phyloP scores from a whole-genome alignment of 2,888 invertebrate genomes.

The Callyntrura sp. region DNA sequence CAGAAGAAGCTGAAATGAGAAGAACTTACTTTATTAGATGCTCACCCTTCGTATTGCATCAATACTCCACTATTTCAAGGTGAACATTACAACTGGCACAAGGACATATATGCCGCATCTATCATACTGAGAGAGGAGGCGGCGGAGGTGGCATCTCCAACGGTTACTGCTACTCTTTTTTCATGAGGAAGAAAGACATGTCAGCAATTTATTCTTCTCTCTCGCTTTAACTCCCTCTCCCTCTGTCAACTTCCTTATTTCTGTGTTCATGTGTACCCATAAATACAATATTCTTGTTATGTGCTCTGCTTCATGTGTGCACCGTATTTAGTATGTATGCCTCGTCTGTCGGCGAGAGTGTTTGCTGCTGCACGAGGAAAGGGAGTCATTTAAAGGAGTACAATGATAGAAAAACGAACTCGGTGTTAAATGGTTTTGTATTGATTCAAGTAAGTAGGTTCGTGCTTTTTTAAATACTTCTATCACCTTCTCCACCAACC shows the following conservation, averaged over 20 bases:
- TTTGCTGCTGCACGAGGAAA: background rate
- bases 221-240: background rate
- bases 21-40: conserved; percentile 44
- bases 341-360: background rate
- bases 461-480: conserved; percentile 43
- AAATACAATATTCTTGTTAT: conserved; percentile 1
- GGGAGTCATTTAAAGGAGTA: background rate
- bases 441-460: conserved; percentile 41
- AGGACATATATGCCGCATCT: conserved; percentile 47
- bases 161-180: background rate
- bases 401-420: conserved; percentile 11
- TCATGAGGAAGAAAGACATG: conserved; percentile 36
- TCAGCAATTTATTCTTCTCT: conserved; percentile 58
- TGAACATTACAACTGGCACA: conserved; percentile 49
- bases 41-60: conserved; percentile 36
- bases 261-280: background rate
- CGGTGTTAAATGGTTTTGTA: conserved; percentile 41
- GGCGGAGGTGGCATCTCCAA: background rate
- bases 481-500: conserved; percentile 2
- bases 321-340: conserved; percentile 3
- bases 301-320: conserved; percentile 15
- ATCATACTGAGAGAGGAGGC: conserved; percentile 21
- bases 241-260: conserved; percentile 13
- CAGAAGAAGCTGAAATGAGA: conserved; percentile 23
- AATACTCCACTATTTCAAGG: conserved; percentile 32